These are phyloP conservation scores for Apodemia zela DNA, from an alignment of 2,888 invertebrate species.

Conservation along the genomic window DNA sequence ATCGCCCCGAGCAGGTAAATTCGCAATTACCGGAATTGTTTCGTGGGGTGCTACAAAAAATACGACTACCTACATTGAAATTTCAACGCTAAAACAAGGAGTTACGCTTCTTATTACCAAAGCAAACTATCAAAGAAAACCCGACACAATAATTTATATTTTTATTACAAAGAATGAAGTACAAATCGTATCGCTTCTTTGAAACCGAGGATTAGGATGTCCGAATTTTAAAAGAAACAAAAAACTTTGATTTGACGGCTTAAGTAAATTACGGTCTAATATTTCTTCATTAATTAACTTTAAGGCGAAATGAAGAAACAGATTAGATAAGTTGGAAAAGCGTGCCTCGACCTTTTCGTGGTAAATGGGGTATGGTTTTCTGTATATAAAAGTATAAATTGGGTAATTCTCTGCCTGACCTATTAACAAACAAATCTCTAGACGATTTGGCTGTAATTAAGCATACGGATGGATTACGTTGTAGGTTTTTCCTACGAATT, in stretches of 20 bases:
- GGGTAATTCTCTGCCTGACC: background rate
- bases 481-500: no score
- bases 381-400: background rate
- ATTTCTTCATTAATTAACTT: constrained; percentile 15
- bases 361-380: background rate
- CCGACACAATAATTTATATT: constrained; percentile 21
- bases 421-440: background rate
- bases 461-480: no score
- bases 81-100: constrained; percentile 26
- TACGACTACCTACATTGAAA: constrained; percentile 30
- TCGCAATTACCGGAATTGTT: constrained; percentile 52
- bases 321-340: constrained; percentile 1
- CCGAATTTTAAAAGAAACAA: constrained; percentile 19
- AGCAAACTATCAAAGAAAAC: constrained; percentile 18
- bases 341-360: background rate
- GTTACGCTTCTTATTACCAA: background rate
- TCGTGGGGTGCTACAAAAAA: constrained; percentile 41
- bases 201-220: constrained; percentile 18
- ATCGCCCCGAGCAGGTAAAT: constrained; percentile 58
- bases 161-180: constrained; percentile 20
- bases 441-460: no score
- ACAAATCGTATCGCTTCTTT: constrained; percentile 21
- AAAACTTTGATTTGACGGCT: constrained; percentile 19
- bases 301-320: background rate
- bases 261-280: constrained; percentile 11